These are phyloP conservation scores for Zaprionus nigranus DNA, from an alignment of 1,140 invertebrate genomes.

Conservation along the genomic window DNA sequence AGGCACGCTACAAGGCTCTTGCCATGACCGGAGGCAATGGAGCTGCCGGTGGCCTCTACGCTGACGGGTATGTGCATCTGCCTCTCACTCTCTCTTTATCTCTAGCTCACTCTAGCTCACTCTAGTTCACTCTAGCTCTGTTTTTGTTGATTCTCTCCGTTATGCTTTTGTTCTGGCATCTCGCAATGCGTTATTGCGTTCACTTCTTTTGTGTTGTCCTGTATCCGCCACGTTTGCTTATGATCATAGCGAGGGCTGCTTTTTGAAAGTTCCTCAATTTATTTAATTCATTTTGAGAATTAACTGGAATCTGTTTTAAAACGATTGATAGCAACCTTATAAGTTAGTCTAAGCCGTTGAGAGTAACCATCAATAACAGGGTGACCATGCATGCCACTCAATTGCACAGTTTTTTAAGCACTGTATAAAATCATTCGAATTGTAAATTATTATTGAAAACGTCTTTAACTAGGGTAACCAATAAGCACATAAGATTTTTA, in stretches of 20 bases:
- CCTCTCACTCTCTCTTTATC: background rate
- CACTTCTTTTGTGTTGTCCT: constrained; percentile 16
- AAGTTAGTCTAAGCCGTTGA: too few relatives aligned
- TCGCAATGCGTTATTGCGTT: background rate
- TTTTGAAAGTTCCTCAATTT: background rate
- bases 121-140: background rate
- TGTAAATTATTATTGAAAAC: too few relatives aligned
- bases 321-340: too few relatives aligned
- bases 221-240: background rate
- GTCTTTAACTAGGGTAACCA: too few relatives aligned
- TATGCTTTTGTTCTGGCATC: constrained; percentile 28
- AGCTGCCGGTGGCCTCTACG: constrained; percentile 47
- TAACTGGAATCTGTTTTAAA: too few relatives aligned
- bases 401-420: too few relatives aligned
- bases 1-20: constrained; percentile 92
- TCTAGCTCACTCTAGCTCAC: background rate
- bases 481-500: too few relatives aligned
- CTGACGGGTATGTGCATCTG: constrained; percentile 68
- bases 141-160: constrained; percentile 10
- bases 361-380: too few relatives aligned
- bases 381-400: too few relatives aligned
- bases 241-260: background rate
- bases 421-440: too few relatives aligned
- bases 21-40: constrained; percentile 85
- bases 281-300: too few relatives aligned